phyloP scores from a whole-genome alignment of 2,888 invertebrate species.

The Eurois occulta region DNA sequence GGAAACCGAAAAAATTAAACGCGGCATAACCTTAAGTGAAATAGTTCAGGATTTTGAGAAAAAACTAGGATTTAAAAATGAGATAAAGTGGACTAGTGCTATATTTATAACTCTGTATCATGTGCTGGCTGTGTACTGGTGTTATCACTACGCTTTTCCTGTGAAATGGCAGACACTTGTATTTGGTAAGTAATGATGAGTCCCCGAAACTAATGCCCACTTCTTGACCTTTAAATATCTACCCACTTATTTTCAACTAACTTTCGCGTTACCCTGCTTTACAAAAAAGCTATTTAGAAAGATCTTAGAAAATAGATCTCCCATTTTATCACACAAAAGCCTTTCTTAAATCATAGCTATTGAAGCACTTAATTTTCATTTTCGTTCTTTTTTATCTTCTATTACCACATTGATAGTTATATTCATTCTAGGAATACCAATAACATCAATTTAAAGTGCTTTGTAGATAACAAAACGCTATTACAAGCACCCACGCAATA shows the following conservation, averaged over 20 bases:
- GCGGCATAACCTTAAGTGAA: slow-evolving; percentile 74
- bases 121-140: slow-evolving; percentile 83
- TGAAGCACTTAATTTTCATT: slow-evolving; percentile 19
- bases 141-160: slow-evolving; percentile 82
- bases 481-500: slow-evolving; percentile 3
- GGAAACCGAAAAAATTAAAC: slow-evolving; percentile 67
- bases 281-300: slow-evolving; percentile 37
- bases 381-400: neutral
- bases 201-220: neutral
- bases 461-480: neutral
- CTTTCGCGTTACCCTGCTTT: neutral
- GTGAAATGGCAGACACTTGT: slow-evolving; percentile 85
- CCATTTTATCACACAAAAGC: slow-evolving; percentile 36
- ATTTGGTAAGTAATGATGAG: slow-evolving; percentile 76
- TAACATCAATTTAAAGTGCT: slow-evolving; percentile 3
- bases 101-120: slow-evolving; percentile 83
- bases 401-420: neutral
- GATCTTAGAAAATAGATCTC: slow-evolving; percentile 29
- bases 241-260: slow-evolving; percentile 12
- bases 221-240: slow-evolving; percentile 18
- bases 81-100: slow-evolving; percentile 85
- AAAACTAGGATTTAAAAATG: slow-evolving; percentile 84
- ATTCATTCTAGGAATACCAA: slow-evolving; percentile 12
- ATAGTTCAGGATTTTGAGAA: slow-evolving; percentile 81
- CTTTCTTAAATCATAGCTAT: slow-evolving; percentile 42